phyloP scores from a whole-genome alignment of 2,113 vertebrate species.

The Dicrurus megarhynchus region DNA sequence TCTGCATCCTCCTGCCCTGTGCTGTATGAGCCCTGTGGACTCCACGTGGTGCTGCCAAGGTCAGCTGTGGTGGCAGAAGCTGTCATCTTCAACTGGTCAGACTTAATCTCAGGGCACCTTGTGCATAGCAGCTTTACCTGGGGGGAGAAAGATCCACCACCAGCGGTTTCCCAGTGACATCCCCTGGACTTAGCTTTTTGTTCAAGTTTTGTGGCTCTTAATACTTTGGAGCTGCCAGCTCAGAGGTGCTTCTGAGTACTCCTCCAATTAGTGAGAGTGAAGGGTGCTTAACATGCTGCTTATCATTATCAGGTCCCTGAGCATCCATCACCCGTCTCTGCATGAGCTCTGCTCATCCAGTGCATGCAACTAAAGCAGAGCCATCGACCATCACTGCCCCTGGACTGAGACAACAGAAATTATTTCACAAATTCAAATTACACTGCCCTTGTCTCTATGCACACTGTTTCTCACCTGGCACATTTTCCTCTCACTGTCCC shows the following conservation, averaged over 20 bases:
- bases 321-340: not conserved
- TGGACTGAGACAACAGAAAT: not conserved
- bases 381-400: not conserved
- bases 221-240: not conserved
- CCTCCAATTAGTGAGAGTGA: not conserved
- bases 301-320: not conserved
- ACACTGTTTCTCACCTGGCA: not conserved
- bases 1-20: not conserved
- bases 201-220: not conserved
- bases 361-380: not conserved
- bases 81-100: not conserved
- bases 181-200: not conserved
- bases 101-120: not conserved
- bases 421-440: not conserved
- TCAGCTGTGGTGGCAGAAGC: not conserved
- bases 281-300: not conserved
- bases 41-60: fast-evolving
- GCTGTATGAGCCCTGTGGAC: fast-evolving
- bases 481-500: not conserved
- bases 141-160: not conserved
- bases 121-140: not conserved
- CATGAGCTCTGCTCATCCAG: not conserved
- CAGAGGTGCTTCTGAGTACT: not conserved
- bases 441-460: not conserved
- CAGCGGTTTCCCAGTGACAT: not conserved